Base-by-base conservation (phyloP, 2,888 invertebrate species). In the Ferrisia virgata region DNA sequence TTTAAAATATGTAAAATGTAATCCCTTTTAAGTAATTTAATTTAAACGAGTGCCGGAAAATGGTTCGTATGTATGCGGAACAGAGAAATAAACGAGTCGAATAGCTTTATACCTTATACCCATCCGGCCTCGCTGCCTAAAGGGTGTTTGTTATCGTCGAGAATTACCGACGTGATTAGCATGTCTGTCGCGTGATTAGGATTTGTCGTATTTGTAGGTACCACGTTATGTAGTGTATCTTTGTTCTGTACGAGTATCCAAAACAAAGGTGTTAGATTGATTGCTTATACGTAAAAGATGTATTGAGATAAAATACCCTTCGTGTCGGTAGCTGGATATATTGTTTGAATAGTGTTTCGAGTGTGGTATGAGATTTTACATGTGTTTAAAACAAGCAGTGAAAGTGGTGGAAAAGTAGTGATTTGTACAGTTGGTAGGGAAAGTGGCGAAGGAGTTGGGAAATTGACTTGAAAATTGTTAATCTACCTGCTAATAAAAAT, bases 1-100 rank as follows among this genome's bases (percentile, higher is more conserved):
- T 43, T 79, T 79, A 47, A 43, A 47, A 79, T 47, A 47, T 79
- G 79, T 79, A 79, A 47, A 40, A 43, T 22, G 79, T 76, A 36
- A 76, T 33, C 72, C 33, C 72, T 33, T 33, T 36, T 76, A 76
- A 36, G 72, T 76, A 36, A 76, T 76, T 76, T 76, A 76, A 76
- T 76, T 76, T 36, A 18, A 33, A 76, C 72, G 72, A 76, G 31
- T 28, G 25, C 72, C 72, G 72, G 53, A 53, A 53, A 53, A 53
- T 53, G 53, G 53, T 6, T 53, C 53, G 53, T 53, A 11, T 53
- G 22, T 53, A 22, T 53, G 53, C 53, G 22, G 53, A 53, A 53
- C 22, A n/a, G n/a, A n/a, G n/a, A n/a, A n/a, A n/a, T 8, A 22
- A 53, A 1, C 47, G 3, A 15, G 15, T 47, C 53, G 53, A 53